Evolutionary conservation across 2,797 vertebrate genomes (phyloP).

Genomic region (Ciconia nigra): DNA sequence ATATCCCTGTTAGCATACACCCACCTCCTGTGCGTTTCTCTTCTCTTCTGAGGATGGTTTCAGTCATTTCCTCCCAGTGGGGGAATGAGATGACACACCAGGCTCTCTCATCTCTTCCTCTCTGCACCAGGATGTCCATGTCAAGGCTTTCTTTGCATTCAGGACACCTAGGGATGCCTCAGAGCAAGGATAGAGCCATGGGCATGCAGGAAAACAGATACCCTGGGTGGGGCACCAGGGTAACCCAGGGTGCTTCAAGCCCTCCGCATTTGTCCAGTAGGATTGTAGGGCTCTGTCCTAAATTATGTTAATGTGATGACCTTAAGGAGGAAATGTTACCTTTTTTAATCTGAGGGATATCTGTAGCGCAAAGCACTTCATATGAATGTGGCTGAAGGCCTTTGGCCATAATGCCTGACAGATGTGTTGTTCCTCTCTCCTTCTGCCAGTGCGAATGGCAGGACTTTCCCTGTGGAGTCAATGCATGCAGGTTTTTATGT

Average conservation of each 20-base stretch:
- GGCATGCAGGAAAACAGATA: not conserved
- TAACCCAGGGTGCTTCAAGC: not conserved
- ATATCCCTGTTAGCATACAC: not conserved
- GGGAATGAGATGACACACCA: not conserved
- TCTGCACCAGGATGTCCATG: not conserved
- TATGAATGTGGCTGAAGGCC: not conserved
- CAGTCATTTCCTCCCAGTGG: not conserved
- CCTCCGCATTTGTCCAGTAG: not conserved
- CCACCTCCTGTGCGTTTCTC: not conserved
- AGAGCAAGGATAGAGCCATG: not conserved
- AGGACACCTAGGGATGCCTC: not conserved
- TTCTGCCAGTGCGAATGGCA: not conserved
- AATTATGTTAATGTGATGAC: not conserved
- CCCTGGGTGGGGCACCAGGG: not conserved
- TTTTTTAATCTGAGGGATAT: not conserved
- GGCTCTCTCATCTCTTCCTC: not conserved
- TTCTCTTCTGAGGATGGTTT: not conserved
- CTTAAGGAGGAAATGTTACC: not conserved
- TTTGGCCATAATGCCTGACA: not conserved
- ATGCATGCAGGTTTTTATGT: not conserved
- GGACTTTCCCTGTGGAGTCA: not conserved
- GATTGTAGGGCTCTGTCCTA: not conserved
- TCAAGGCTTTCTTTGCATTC: not conserved
- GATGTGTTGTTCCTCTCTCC: not conserved
- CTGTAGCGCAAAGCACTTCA: fast-evolving